Evolutionary conservation across 30 jellyfish, hydroid and myxozoan genomes (phyloP).

Genomic region (Chrysaora quinquecirrha): DNA sequence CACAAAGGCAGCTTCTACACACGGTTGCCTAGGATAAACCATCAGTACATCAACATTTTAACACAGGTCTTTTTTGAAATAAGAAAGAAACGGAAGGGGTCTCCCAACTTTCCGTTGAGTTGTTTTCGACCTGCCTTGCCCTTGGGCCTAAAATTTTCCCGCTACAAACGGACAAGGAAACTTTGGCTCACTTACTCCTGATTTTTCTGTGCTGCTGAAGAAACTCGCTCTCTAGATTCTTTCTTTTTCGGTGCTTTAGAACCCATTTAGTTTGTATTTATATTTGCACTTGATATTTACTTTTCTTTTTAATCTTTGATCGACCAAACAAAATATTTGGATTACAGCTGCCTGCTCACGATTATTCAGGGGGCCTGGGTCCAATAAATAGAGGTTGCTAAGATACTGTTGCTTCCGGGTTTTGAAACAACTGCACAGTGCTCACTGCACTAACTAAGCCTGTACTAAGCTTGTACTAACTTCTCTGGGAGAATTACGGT

Average conservation of each 20-base stretch:
- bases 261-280: slow-evolving; percentile 35
- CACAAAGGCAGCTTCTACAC: not conserved
- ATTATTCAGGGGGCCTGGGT: not conserved
- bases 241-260: slow-evolving; percentile 90
- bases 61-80: too few species aligned
- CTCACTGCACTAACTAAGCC: too few species aligned
- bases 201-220: slow-evolving; percentile 67
- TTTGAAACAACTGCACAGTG: too few species aligned
- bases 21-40: not conserved
- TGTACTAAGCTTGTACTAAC: too few species aligned
- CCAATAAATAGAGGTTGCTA: not conserved
- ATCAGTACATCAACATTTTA: not conserved
- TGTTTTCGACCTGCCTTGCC: too few species aligned
- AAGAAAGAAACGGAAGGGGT: too few species aligned
- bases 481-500: too few species aligned
- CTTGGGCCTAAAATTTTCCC: too few species aligned
- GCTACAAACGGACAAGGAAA: too few species aligned
- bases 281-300: not conserved
- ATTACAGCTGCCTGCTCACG: not conserved
- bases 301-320: not conserved
- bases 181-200: slow-evolving; percentile 52
- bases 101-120: too few species aligned
- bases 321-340: not conserved
- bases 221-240: slow-evolving; percentile 82
- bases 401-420: not conserved